phyloP scores from a whole-genome alignment of 1,140 invertebrate genomes.

The Ceratoteleas bidentatus region DNA sequence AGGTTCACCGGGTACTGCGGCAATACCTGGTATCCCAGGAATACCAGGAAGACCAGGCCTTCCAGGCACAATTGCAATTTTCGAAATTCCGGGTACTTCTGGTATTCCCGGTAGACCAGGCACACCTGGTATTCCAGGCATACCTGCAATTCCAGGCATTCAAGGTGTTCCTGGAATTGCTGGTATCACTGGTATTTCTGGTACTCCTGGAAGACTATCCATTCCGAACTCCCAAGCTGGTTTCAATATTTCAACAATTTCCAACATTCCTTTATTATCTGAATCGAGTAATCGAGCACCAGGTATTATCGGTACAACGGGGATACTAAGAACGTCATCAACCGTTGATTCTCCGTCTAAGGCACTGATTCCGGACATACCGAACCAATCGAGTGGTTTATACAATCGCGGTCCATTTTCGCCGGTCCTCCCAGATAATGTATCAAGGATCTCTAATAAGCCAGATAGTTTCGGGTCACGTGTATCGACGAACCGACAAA shows the following conservation, averaged over 20 bases:
- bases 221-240: neutral
- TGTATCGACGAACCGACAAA: slow-evolving; percentile 30
- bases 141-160: neutral
- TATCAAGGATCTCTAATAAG: slow-evolving; percentile 16
- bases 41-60: slow-evolving; percentile 11
- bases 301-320: slow-evolving; percentile 15
- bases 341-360: slow-evolving; percentile 1
- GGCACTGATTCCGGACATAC: slow-evolving; percentile 4
- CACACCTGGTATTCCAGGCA: slow-evolving; percentile 40
- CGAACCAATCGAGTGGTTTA: neutral
- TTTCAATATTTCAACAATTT: neutral
- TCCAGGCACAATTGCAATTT: slow-evolving; percentile 2
- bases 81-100: slow-evolving; percentile 9
- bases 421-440: neutral
- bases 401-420: slow-evolving; percentile 4
- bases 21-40: slow-evolving; percentile 4
- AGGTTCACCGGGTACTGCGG: slow-evolving; percentile 10
- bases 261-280: neutral
- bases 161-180: neutral
- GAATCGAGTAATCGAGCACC: neutral
- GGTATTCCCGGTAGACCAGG: slow-evolving; percentile 61
- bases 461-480: slow-evolving; percentile 40
- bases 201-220: neutral
- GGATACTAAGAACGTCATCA: slow-evolving; percentile 4
- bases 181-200: neutral